Conservation (phyloP, 1,140 invertebrate species). For the Brachionus rubens region DNA sequence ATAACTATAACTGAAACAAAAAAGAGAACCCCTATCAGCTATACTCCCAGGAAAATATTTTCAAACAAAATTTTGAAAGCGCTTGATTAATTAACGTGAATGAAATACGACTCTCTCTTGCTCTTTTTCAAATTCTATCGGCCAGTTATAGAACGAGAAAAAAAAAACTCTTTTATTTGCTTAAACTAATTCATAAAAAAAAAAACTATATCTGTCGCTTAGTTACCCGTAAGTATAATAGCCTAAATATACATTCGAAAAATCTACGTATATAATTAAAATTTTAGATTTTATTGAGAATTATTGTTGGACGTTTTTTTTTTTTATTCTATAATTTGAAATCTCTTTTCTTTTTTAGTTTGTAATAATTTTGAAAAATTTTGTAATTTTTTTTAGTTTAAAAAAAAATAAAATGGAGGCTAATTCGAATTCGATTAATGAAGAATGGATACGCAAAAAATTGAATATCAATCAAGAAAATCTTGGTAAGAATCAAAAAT, state of each 20-base stretch:
- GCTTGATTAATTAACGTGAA: neutral
- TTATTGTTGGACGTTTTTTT: neutral
- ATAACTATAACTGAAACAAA: no score
- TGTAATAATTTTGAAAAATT: no score
- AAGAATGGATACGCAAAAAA: constrained; percentile 54
- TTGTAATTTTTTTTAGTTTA: no score
- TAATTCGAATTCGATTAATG: constrained; percentile 51
- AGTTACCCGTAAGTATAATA: constrained; percentile 29
- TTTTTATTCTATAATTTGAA: neutral
- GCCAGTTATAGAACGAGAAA: no score
- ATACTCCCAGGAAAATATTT: no score
- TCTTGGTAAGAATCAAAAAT: constrained; percentile 51
- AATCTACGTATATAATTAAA: constrained; percentile 12
- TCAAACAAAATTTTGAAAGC: no score
- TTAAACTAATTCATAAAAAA: constrained; percentile 10
- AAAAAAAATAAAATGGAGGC: no score
- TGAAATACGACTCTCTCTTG: constrained; percentile 10
- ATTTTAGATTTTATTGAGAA: neutral
- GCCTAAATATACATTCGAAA: constrained; percentile 32
- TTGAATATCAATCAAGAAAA: constrained; percentile 57
- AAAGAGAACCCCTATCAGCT: no score
- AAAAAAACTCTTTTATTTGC: constrained; percentile 25
- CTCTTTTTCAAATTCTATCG: neutral
- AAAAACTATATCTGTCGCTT: neutral
- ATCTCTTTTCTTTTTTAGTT: neutral